Evolutionary conservation across 2,113 vertebrate genomes (phyloP).

Genomic region (Hassar affinis): DNA sequence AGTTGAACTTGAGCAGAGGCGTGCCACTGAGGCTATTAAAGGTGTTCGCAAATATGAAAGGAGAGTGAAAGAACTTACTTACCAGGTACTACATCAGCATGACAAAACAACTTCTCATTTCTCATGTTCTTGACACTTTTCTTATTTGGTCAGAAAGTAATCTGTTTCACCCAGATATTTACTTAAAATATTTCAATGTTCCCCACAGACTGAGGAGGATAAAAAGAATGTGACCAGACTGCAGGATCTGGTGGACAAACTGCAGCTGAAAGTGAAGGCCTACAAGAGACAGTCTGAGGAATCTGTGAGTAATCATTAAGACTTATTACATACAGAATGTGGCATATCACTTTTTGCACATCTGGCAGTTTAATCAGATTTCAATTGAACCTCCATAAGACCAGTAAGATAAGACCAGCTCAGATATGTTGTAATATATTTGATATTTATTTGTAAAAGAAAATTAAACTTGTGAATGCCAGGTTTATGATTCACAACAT

Average conservation of each 20-base stretch:
- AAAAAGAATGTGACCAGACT: slow-evolving; percentile 74
- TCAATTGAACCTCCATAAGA: background rate
- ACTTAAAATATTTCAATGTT: background rate
- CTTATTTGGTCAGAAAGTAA: no score
- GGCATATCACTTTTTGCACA: background rate
- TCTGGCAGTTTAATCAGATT: background rate
- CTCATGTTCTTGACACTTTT: background rate
- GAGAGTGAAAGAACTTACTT: slow-evolving; percentile 73
- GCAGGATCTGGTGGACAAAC: slow-evolving; percentile 79
- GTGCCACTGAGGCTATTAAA: slow-evolving; percentile 69
- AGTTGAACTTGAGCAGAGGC: slow-evolving; percentile 69
- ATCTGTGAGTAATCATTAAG: slow-evolving; percentile 65
- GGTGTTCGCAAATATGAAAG: slow-evolving; percentile 75
- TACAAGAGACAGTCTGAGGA: slow-evolving; percentile 78
- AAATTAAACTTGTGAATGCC: background rate
- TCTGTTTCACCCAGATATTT: background rate
- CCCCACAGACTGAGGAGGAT: slow-evolving; percentile 74
- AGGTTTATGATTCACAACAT: background rate
- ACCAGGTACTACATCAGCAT: slow-evolving; percentile 63
- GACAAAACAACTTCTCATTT: background rate
- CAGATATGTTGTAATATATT: background rate
- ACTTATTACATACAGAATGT: background rate
- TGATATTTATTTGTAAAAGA: background rate
- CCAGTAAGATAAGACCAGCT: background rate
- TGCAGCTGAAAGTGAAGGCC: slow-evolving; percentile 77